These are phyloP conservation scores for Arctopsyche grandis DNA, from an alignment of 1,140 invertebrate genomes.

Conservation along the genomic window DNA sequence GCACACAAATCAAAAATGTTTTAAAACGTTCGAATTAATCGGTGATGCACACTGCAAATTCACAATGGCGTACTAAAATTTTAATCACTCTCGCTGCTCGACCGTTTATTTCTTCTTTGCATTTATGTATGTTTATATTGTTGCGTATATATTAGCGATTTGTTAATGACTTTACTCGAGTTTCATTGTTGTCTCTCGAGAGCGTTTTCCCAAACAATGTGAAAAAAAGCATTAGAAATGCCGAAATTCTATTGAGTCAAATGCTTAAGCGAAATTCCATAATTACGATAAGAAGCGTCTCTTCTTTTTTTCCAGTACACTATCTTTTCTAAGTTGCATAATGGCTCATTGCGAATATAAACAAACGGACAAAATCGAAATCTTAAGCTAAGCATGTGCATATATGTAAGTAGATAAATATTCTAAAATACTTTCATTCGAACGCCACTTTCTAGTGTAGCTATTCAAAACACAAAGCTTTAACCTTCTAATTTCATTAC, in stretches of 20 bases:
- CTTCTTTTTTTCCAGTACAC: no score
- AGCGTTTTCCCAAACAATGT: background rate
- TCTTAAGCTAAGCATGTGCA: background rate
- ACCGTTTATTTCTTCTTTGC: background rate
- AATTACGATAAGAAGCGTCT: background rate
- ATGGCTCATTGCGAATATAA: background rate
- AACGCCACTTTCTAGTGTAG: no score
- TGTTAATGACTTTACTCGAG: background rate
- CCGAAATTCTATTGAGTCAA: background rate
- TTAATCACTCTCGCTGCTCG: background rate
- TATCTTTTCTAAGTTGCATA: background rate
- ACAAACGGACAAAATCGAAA: background rate
- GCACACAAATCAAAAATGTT: background rate
- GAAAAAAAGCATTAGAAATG: background rate
- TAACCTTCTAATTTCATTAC: no score
- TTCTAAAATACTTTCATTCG: background rate
- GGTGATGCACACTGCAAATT: background rate
- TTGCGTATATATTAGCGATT: background rate
- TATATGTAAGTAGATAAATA: no score
- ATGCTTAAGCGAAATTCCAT: conserved; percentile 1
- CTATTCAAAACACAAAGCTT: no score
- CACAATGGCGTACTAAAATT: conserved; percentile 13
- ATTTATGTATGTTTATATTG: background rate
- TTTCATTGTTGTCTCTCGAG: background rate
- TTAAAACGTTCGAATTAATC: background rate